A percentile compares a stretch with the other conserved stretches of the same genome.
phyloP scores from a whole-genome alignment of 2,888 invertebrate species.

The Caprella mutica region DNA sequence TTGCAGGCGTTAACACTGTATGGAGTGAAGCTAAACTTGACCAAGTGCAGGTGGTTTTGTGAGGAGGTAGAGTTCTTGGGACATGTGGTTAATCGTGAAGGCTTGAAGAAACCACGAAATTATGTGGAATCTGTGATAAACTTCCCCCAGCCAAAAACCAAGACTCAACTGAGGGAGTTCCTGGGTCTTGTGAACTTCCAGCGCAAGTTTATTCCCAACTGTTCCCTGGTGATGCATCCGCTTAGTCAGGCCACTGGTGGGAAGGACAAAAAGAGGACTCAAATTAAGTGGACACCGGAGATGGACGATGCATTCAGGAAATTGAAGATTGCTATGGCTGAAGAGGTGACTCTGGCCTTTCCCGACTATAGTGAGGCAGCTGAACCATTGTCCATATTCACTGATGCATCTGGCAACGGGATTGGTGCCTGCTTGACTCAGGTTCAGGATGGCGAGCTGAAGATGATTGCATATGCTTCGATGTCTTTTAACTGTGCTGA shows the following conservation, averaged over 20 bases:
- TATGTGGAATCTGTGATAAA: not conserved
- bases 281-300: not conserved
- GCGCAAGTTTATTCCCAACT: not conserved
- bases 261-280: too few species aligned
- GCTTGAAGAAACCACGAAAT: not conserved
- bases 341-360: not conserved
- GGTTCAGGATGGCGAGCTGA: not conserved
- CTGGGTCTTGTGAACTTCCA: conserved; percentile 1
- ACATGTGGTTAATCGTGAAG: not conserved
- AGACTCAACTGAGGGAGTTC: not conserved
- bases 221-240: not conserved
- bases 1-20: not conserved
- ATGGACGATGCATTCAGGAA: not conserved
- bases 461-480: not conserved
- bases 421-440: not conserved
- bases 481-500: not conserved
- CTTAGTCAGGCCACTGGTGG: not conserved
- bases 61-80: not conserved
- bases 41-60: not conserved
- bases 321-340: not conserved
- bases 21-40: not conserved
- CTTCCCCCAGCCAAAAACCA: not conserved
- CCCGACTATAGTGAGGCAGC: not conserved
- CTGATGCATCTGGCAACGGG: not conserved
- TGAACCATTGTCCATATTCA: not conserved